Percentiles rank a stretch among this genome's conserved stretches.
These are phyloP conservation scores for Syrphus vitripennis DNA, from an alignment of 2,888 invertebrate genomes.

Conservation along the genomic window DNA sequence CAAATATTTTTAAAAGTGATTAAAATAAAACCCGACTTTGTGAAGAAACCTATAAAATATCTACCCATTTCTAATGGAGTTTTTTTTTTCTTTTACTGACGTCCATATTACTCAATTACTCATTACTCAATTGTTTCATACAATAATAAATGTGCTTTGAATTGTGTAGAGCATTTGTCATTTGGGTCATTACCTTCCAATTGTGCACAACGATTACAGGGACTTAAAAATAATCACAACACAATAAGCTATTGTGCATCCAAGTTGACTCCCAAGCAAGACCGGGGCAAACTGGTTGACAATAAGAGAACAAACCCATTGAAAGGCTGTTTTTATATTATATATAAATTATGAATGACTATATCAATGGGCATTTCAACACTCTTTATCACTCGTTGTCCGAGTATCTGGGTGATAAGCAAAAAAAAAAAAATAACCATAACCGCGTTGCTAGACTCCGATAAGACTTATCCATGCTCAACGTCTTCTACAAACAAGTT, in stretches of 20 bases:
- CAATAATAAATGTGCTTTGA: not conserved
- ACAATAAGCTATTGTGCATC: conserved; percentile 23
- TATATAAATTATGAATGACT: not conserved
- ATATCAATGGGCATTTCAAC: not conserved
- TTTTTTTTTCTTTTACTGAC: conserved; percentile 30
- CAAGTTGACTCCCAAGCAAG: conserved; percentile 1
- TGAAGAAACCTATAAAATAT: too few species aligned
- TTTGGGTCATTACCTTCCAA: conserved; percentile 22
- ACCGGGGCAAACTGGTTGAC: conserved; percentile 10
- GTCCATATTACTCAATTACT: conserved; percentile 13
- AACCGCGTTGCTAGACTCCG: not conserved
- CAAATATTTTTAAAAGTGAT: too few species aligned
- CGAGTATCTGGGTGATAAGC: conserved; percentile 30
- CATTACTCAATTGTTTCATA: not conserved
- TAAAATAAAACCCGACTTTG: too few species aligned
- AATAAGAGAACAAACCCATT: not conserved
- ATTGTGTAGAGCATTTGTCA: not conserved
- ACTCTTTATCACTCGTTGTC: conserved; percentile 10
- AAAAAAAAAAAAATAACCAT: conserved; percentile 13
- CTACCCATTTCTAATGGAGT: not conserved
- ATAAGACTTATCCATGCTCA: conserved; percentile 1
- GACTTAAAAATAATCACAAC: conserved; percentile 28
- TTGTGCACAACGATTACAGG: not conserved
- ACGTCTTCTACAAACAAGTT: conserved; percentile 25
- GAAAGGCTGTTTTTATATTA: not conserved